Percentiles rank a stretch among this genome's conserved stretches.
Evolutionary conservation across 1,140 invertebrate genomes (phyloP).

Genomic region (Hermetia illucens): DNA sequence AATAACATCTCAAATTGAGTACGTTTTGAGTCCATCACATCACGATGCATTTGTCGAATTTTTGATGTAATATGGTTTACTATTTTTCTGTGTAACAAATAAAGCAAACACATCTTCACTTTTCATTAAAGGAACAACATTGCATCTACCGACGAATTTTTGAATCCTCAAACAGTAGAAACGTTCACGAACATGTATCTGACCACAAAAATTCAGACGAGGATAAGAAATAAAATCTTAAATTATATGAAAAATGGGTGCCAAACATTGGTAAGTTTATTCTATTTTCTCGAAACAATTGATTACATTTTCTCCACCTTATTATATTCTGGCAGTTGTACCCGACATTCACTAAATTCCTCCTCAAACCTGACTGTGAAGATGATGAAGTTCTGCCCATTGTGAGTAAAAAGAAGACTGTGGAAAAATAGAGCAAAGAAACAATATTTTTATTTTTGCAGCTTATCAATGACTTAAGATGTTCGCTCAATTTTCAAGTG

Average conservation of each 20-base stretch:
- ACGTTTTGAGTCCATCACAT: constrained; percentile 18
- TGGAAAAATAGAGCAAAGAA: not conserved
- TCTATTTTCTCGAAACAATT: not conserved
- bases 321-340: constrained; percentile 14
- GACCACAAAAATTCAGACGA: constrained; percentile 12
- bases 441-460: constrained; percentile 5
- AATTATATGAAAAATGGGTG: constrained; percentile 18
- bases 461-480: constrained; percentile 18
- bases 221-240: constrained; percentile 15
- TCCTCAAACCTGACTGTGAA: constrained; percentile 19
- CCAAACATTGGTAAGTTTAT: not conserved
- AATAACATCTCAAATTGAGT: constrained; percentile 20
- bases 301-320: not conserved
- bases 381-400: constrained; percentile 13
- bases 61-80: constrained; percentile 14
- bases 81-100: not conserved
- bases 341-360: constrained; percentile 13
- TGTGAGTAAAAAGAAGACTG: not conserved
- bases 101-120: not conserved
- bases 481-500: constrained; percentile 16
- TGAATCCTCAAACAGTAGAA: constrained; percentile 16
- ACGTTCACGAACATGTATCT: constrained; percentile 20
- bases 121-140: constrained; percentile 15
- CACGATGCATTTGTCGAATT: constrained; percentile 24
- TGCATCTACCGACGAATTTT: constrained; percentile 16